A percentile compares a stretch with the other conserved stretches of the same genome.
Evolutionary conservation across 2,888 invertebrate genomes (phyloP).

Genomic region (Taenaris catops): DNA sequence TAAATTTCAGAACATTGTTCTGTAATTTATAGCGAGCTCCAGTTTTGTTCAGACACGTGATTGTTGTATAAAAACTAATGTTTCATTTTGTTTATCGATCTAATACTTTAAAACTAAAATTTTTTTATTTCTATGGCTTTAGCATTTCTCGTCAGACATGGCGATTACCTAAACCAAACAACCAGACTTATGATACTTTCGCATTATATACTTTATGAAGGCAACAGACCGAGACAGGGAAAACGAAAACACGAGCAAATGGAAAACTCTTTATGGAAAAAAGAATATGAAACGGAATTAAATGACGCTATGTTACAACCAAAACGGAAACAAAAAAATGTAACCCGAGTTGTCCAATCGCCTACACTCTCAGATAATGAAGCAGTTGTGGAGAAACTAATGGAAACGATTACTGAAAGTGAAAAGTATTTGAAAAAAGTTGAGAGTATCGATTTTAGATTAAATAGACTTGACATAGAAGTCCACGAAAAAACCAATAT

Average conservation of each 20-base stretch:
- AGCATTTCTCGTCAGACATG: too few relatives aligned
- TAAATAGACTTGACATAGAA: conserved; percentile 65
- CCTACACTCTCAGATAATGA: conserved; percentile 44
- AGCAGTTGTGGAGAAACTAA: conserved; percentile 54
- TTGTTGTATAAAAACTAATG: too few relatives aligned
- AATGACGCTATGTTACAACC: conserved; percentile 51
- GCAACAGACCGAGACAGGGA: conserved; percentile 32
- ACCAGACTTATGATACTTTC: too few relatives aligned
- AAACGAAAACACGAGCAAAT: conserved; percentile 39
- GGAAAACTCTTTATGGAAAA: conserved; percentile 58
- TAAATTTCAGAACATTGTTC: too few relatives aligned
- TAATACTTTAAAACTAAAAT: too few relatives aligned
- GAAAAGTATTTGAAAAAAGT: conserved; percentile 69
- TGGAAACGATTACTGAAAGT: conserved; percentile 62
- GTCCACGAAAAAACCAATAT: conserved; percentile 63
- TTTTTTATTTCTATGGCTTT: too few relatives aligned
- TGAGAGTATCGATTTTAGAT: conserved; percentile 62
- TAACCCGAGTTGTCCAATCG: conserved; percentile 42
- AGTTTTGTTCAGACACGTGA: too few relatives aligned
- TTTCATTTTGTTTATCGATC: too few relatives aligned
- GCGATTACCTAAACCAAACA: too few relatives aligned
- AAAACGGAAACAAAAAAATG: conserved; percentile 42
- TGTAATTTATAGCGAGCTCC: too few relatives aligned
- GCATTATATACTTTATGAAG: too few relatives aligned
- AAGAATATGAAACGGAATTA: conserved; percentile 63